These are phyloP conservation scores for Calliopsis andreniformis DNA, from an alignment of 1,140 invertebrate species.

Conservation along the genomic window DNA sequence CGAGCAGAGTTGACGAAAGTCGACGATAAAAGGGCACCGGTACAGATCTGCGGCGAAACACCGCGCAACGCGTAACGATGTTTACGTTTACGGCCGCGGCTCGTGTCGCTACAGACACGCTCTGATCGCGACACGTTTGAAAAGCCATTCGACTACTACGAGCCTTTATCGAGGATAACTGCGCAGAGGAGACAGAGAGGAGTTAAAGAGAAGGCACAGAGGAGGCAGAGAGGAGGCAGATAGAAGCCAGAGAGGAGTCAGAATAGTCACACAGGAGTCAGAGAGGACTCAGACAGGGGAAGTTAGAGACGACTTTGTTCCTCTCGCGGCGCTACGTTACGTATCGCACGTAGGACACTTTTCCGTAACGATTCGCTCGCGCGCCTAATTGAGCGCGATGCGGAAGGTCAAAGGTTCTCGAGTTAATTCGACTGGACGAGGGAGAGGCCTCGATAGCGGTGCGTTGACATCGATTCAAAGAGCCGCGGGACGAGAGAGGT, in stretches of 20 bases:
- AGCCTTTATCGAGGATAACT: neutral
- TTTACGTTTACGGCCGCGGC: constrained; percentile 15
- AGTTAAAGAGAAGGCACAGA: neutral
- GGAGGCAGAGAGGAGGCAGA: no score
- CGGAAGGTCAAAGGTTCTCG: neutral
- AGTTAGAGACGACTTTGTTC: no score
- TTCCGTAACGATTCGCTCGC: neutral
- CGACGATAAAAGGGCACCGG: neutral
- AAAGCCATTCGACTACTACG: constrained; percentile 19
- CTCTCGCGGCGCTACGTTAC: constrained; percentile 8
- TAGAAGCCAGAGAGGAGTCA: no score
- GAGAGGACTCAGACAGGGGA: no score
- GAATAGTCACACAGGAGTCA: no score
- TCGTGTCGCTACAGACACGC: constrained; percentile 16
- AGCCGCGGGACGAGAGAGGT: constrained; percentile 17
- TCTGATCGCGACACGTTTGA: neutral
- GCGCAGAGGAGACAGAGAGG: neutral
- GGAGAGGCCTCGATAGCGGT: neutral
- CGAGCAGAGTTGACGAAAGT: neutral
- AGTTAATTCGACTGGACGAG: neutral
- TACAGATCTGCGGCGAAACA: neutral
- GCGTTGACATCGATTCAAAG: constrained; percentile 1
- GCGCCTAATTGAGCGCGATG: neutral
- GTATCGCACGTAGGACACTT: constrained; percentile 36
- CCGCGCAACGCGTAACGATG: constrained; percentile 2